Base-by-base conservation (phyloP, 2,113 vertebrate species). In the Microcebus jonahi region DNA sequence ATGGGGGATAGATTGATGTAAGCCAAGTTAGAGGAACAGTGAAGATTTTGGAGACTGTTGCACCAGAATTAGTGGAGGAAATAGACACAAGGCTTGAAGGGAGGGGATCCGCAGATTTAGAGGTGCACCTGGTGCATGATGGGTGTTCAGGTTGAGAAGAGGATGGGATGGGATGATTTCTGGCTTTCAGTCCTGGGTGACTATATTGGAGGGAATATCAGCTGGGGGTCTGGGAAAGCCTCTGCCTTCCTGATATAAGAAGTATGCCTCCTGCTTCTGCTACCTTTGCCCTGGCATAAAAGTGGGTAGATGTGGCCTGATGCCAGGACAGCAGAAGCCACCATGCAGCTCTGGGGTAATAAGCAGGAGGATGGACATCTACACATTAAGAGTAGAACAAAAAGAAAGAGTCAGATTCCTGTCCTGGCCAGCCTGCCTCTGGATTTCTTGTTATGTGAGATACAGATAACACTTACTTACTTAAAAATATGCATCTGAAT, bases 211-310 rank as follows among this genome's bases (percentile, higher is more conserved):
- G 20, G 7, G 39, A 36, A 1, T 21, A 11, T 91, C 50, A 36
- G 0, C 31, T 42, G 48, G 34, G 45, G 27, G 13, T 73, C 81
- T 77, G 63, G 85, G 68, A 73, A 73, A 65, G 39, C 14, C 34
- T 76, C 88, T 85, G 48, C 53, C 79, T 94, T 80, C 63, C 80
- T 91, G 50, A 45, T n/a, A 1, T 7, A 42, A 95, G 42, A 23
- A 15, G 21, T 55, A 2, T 15, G 10, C 29, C 39, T 91, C 50
- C 36, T 57, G 20, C 90, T 61, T 45, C 73, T 15, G 34, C 18
- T 79, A 2, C 23, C n/a, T 68, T 53, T 87, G 36, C 80, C 57
- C 48, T 81, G 70, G 48, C 4, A 88, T 70, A 80, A 71, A 59
- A 63, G 7, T 86, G 12, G 48, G 15, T 77, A 21, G 59, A 85